Base-by-base conservation (phyloP, 2,113 vertebrate genomes). In the Delphinus delphis region DNA sequence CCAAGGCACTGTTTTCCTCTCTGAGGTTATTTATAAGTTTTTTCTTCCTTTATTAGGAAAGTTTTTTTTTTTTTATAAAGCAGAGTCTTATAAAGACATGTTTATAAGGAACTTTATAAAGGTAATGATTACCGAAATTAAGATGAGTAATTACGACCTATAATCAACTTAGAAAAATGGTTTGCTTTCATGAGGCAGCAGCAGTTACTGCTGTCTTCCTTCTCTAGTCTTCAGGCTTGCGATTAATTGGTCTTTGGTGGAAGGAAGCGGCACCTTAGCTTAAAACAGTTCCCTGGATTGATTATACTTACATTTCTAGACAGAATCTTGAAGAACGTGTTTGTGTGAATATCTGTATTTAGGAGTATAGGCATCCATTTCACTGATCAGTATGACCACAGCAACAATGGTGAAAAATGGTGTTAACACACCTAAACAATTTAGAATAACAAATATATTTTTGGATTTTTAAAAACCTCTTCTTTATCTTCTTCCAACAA, bases 161-260 rank as follows among this genome's bases (percentile, higher is more conserved):
- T 97, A 91, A 97, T 85, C 67, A 96, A 67, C 88, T 98, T 97
- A 88, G 89, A 95, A 67, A 95, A 96, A 96, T 97, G 91, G 93
- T 76, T 93, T 98, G 33, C 15, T 96, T 97, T 81, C 47, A 62
- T 8, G 21, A 88, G 41, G 71, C 97, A 88, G 85, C 31, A 68
- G 25, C 53, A 95, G 28, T 98, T 97, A 95, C 58, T 95, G 60
- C 20, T 7, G 20, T 2, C 90, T 94, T 97, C 89, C 60, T 76
- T 60, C 18, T 47, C 65, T n/a, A 88, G 77, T 95, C 63, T 92
- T 88, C 55, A n/a, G n/a, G 88, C 79, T 98, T 88, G 68, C 50
- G 97, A 82, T 97, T 97, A 98, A 85, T 41, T 96, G 85, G 68
- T 38, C 55, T 97, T 98, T 63, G 94, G 36, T 92, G 93, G 85